Evolutionary conservation across 2,888 invertebrate species (phyloP), one percentile per base, ranked within the genome.

Genomic region (Dryococelus australis): DNA sequence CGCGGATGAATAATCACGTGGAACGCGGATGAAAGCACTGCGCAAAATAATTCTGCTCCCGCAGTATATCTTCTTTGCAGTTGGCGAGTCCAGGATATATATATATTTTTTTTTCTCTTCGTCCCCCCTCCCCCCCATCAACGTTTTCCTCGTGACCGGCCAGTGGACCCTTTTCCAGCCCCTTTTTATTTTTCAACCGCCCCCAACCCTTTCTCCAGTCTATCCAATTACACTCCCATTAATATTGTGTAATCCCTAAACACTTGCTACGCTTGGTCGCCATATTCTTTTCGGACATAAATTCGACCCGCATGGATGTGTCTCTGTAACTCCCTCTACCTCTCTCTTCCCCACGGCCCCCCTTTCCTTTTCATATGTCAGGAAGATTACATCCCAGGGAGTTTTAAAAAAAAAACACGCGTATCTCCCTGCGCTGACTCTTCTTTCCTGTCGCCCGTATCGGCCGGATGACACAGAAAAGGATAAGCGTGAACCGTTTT

Each of bases 281-380:
- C 65, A 65, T 65, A 65, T 65, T 65, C 65, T 65, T 65, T 65
- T 65, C 65, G 65, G 65, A 65, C n/a, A 65, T 65, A 65, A 65
- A 65, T 65, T 65, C 65, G 10, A 24, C n/a, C 65, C 65, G n/a
- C 65, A 65, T n/a, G 47, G 47, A 65, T n/a, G 65, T 20, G 65
- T n/a, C 13, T 65, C n/a, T n/a, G 12, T n/a, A 65, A 0, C 65
- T n/a, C 24, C 65, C 65, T 65, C n/a, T 65, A 24, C 24, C 24
- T 20, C 65, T n/a, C 51, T 51, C 51, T 20, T 20, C 51, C 35
- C 35, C 35, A 1, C 35, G 2, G 2, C 35, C 24, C 24, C 24
- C 1, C 24, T 9, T 65, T 65, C 16, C 20, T n/a, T 8, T 65
- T 16, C 24, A 8, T 20, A 65, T 24, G 65, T 65, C 65, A 16